Conservation (phyloP, 2,888 invertebrate species). For the Fabriciana adippe region DNA sequence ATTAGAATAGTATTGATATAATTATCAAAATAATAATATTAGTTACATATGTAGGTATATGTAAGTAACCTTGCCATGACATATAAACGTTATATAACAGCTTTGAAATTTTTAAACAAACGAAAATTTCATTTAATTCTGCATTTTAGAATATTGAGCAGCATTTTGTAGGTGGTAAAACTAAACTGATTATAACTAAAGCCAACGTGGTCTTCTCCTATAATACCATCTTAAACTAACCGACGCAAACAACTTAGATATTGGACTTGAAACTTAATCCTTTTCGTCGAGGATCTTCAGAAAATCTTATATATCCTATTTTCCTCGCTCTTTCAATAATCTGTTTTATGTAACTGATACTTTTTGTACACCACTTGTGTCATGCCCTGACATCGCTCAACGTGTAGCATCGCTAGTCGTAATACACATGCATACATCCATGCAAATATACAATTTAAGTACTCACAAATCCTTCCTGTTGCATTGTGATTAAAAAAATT, state of each 20-base stretch:
- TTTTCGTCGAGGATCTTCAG: slow-evolving; percentile 22
- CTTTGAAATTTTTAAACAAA: background rate
- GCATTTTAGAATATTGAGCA: background rate
- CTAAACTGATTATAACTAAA: slow-evolving; percentile 21
- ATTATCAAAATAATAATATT: too few relatives aligned
- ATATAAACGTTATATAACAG: background rate
- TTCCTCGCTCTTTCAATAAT: slow-evolving; percentile 10
- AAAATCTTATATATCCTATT: slow-evolving; percentile 20
- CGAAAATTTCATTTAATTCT: background rate
- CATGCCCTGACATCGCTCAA: too few relatives aligned
- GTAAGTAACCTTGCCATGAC: too few relatives aligned
- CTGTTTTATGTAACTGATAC: slow-evolving; percentile 2
- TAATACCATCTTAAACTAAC: slow-evolving; percentile 31
- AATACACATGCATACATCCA: too few relatives aligned
- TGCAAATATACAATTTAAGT: too few relatives aligned
- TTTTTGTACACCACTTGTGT: too few relatives aligned
- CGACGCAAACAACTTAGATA: slow-evolving; percentile 32
- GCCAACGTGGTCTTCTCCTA: slow-evolving; percentile 24
- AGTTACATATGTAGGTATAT: too few relatives aligned
- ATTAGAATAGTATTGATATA: too few relatives aligned
- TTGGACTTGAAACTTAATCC: slow-evolving; percentile 31
- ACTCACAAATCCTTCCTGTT: too few relatives aligned
- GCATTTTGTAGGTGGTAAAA: slow-evolving; percentile 6
- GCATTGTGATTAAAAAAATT: too few relatives aligned
- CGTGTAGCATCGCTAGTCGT: too few relatives aligned